A percentile compares a stretch with the other conserved stretches of the same genome.
Evolutionary conservation across 2,797 vertebrate species (phyloP).

Genomic region (Loris lydekkerianus): DNA sequence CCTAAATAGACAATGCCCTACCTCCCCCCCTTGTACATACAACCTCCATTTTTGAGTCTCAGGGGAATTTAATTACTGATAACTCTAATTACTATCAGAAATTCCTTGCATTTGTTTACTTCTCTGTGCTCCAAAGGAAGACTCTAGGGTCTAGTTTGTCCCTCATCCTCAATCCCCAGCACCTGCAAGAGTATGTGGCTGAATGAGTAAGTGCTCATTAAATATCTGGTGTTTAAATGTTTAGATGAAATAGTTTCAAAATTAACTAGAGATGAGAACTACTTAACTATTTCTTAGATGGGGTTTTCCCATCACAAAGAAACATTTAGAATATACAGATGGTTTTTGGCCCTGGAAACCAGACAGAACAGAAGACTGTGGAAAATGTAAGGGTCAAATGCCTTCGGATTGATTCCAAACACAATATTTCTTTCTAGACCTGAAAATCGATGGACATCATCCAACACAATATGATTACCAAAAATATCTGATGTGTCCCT

Average conservation of each 20-base stretch:
- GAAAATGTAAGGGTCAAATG: fast-evolving
- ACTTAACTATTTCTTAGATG: background rate
- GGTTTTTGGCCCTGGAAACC: conserved; percentile 75
- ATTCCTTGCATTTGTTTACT: background rate
- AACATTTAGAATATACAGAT: conserved; percentile 66
- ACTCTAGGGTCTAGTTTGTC: background rate
- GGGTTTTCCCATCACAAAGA: background rate
- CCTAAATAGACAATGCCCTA: background rate
- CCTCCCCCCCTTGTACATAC: background rate
- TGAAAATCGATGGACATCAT: conserved; percentile 75
- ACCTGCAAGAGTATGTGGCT: background rate
- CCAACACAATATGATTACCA: conserved; percentile 44
- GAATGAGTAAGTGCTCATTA: background rate
- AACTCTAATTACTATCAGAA: background rate
- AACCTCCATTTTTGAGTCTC: background rate
- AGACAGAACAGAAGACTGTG: conserved; percentile 55
- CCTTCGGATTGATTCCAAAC: conserved; percentile 57
- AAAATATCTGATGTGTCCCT: background rate
- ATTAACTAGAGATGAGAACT: background rate
- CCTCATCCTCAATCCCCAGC: background rate
- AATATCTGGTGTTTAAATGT: background rate
- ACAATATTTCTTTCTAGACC: conserved; percentile 75
- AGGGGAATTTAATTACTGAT: background rate
- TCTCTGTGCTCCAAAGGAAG: background rate
- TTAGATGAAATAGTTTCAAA: conserved; percentile 17